These are phyloP conservation scores for Sphenodon punctatus DNA, from an alignment of 2,797 vertebrate genomes.

Conservation along the genomic window DNA sequence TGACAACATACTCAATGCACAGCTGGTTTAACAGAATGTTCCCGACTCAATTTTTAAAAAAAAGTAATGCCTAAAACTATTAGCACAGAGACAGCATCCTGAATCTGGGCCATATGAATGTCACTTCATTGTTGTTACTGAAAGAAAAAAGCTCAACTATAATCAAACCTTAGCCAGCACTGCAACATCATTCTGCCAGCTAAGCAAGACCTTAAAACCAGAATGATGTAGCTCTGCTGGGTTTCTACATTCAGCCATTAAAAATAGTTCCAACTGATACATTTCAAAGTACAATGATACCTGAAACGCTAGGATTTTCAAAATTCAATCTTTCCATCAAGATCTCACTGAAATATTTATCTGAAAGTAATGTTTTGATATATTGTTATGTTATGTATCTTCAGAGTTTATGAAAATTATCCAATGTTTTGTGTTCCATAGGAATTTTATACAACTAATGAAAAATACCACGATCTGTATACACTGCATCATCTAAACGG, in stretches of 20 bases:
- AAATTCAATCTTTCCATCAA: not conserved
- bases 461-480: not conserved
- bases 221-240: slow-evolving; percentile 30
- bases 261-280: not conserved
- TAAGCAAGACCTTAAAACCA: slow-evolving; percentile 68
- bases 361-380: not conserved
- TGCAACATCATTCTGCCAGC: slow-evolving; percentile 68
- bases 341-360: not conserved
- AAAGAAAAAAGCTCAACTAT: slow-evolving; percentile 75
- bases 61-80: slow-evolving; percentile 72
- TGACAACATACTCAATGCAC: slow-evolving; percentile 47
- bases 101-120: slow-evolving; percentile 78
- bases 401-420: not conserved
- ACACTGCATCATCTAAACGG: not conserved
- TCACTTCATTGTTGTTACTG: slow-evolving; percentile 79
- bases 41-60: slow-evolving; percentile 67
- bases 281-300: not conserved
- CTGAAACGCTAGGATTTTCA: not conserved
- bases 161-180: slow-evolving; percentile 72
- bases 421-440: not conserved
- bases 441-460: not conserved
- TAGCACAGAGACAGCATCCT: slow-evolving; percentile 71
- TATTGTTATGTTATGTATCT: not conserved
- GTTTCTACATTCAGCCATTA: not conserved
- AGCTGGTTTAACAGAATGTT: slow-evolving; percentile 71